These are phyloP conservation scores for Stomorhina lunata DNA, from an alignment of 2,888 invertebrate genomes.

Conservation along the genomic window DNA sequence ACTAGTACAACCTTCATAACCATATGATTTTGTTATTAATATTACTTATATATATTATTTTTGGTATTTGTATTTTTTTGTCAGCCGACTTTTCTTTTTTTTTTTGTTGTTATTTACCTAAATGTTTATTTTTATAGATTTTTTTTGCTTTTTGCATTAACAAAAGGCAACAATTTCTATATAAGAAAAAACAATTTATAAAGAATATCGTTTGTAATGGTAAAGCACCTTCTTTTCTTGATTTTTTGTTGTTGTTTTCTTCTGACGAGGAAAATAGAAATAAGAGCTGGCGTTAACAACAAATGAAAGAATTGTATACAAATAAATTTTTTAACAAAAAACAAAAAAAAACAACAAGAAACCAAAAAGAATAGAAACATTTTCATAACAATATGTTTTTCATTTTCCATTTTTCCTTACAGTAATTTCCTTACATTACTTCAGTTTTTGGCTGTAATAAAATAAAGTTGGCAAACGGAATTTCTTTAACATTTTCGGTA, in stretches of 20 bases:
- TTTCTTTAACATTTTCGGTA: no score
- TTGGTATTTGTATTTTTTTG: not conserved
- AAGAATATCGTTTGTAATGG: conserved; percentile 23
- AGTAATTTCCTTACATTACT: no score
- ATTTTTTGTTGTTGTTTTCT: no score
- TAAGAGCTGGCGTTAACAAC: not conserved
- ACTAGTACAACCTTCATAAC: conserved; percentile 17
- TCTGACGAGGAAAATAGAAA: conserved; percentile 16
- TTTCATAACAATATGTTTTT: conserved; percentile 38
- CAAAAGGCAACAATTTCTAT: conserved; percentile 19
- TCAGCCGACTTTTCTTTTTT: not conserved
- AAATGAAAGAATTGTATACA: conserved; percentile 5
- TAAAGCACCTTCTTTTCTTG: conserved; percentile 10
- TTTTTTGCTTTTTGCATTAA: conserved; percentile 49
- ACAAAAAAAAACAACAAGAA: not conserved
- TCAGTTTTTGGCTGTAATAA: no score
- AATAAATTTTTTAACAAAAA: no score
- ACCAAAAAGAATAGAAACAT: conserved; percentile 18
- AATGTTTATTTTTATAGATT: no score
- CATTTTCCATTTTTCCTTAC: not conserved
- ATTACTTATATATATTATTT: not conserved
- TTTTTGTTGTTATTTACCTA: conserved; percentile 30
- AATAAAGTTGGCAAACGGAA: no score
- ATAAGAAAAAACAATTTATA: not conserved
- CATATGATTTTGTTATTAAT: not conserved